These are phyloP conservation scores for Pipistrellus nathusii DNA, from an alignment of 2,797 vertebrate genomes.

Conservation along the genomic window DNA sequence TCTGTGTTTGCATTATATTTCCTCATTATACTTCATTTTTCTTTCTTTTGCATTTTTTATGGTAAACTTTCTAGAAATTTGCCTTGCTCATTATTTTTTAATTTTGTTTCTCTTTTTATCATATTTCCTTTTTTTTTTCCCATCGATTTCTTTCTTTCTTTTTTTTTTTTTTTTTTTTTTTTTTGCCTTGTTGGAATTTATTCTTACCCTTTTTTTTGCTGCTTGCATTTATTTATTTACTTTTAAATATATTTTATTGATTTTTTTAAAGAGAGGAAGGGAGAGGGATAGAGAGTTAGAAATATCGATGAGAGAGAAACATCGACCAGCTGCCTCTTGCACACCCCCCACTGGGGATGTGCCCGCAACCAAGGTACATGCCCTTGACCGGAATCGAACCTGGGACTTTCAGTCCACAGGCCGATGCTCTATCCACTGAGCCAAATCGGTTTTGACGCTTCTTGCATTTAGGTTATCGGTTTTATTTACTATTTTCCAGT, in stretches of 20 bases:
- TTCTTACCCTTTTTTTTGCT: background rate
- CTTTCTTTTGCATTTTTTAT: background rate
- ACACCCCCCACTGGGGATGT: too few relatives aligned
- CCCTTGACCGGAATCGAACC: too few relatives aligned
- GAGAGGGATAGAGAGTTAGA: too few relatives aligned
- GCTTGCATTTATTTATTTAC: background rate
- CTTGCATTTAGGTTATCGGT: constrained; percentile 25
- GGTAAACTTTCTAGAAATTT: background rate
- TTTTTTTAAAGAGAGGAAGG: too few relatives aligned
- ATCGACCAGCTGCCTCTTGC: too few relatives aligned
- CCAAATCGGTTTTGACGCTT: background rate
- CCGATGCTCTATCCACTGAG: too few relatives aligned
- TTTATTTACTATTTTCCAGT: constrained; percentile 40
- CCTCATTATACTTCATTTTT: background rate
- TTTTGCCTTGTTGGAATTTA: background rate
- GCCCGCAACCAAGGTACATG: too few relatives aligned
- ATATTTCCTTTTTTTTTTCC: background rate
- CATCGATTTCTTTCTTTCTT: background rate
- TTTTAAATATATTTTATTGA: too few relatives aligned
- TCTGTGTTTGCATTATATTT: background rate
- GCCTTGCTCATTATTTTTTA: background rate
- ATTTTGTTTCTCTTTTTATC: background rate
- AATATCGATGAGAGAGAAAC: too few relatives aligned
- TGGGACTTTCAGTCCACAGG: too few relatives aligned
- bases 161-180: constrained; percentile 33